Base-by-base conservation (phyloP, 1,140 invertebrate genomes). In the Geopemphigus sp. region DNA sequence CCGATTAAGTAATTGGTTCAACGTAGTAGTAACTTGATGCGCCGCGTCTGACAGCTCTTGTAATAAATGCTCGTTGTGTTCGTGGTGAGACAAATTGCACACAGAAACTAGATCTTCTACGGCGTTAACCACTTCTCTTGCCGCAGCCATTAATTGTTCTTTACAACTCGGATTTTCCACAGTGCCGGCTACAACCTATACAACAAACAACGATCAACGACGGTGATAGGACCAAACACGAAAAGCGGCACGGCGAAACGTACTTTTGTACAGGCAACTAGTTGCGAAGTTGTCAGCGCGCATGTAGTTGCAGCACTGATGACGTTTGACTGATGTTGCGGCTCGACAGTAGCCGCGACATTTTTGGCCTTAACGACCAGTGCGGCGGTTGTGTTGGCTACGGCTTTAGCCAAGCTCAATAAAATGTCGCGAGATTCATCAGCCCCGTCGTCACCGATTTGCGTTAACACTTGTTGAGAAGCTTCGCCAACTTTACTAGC, bases 241-340 rank as follows among this genome's bases (percentile, higher is more conserved):
- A 73, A 81, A 80, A 29, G 54, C 50, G 24, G 19, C 57, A 80
- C 61, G 0, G 22, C 4, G 10, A 1, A 14, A 83, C 82, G 84
- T 85, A 92, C 93, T 88, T 98, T 98, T 15, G 98, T 95, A 85
- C 96, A 98, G 0, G 98, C 96, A 0, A 99, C 97, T 1, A 99
- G 87, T 85, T 99, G 98, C 47, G 96, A 98, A 0, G 98, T 99
- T 1, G 96, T 95, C 39, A 99, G 87, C 0, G 98, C 98, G 86
- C 96, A 98, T 85, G 98, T 93, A 0, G 96, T 98, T 0, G 98
- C 98, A 0, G 95, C 93, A 14, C 92, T 92, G 82, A 99, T 98
- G 3, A 99, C 95, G 82, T 90, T 89, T 86, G 98, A 97, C 83
- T 93, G 91, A 59, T 90, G 88, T 80, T 92, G 91, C 82, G 91